phyloP scores from a whole-genome alignment of 2,113 vertebrate species.

The Notarius lentiginosus region DNA sequence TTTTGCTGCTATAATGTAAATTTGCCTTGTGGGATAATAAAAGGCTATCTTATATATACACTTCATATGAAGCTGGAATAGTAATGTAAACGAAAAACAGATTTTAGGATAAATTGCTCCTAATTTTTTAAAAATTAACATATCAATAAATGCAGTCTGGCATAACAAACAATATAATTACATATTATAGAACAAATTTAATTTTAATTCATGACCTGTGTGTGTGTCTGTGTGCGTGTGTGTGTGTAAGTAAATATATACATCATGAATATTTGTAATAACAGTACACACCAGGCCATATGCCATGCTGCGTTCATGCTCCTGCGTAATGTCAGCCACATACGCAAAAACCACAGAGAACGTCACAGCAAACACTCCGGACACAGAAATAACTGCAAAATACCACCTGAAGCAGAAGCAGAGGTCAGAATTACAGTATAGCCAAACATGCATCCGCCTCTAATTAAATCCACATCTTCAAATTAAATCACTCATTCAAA shows the following conservation, averaged over 20 bases:
- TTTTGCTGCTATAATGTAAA: too few relatives aligned
- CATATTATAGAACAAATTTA: background rate
- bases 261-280: background rate
- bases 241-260: too few relatives aligned
- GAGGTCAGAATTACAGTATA: background rate
- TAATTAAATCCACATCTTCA: background rate
- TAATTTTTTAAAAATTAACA: background rate
- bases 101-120: too few relatives aligned
- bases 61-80: background rate
- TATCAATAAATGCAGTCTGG: background rate
- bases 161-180: background rate
- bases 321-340: conserved; percentile 88
- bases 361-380: conserved; percentile 86
- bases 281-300: conserved; percentile 80
- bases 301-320: conserved; percentile 88
- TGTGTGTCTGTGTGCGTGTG: too few relatives aligned
- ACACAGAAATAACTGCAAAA: conserved; percentile 86
- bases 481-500: background rate
- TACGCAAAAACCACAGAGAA: conserved; percentile 90
- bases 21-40: too few relatives aligned
- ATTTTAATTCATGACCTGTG: background rate
- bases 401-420: conserved; percentile 77
- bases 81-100: background rate
- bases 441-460: background rate
- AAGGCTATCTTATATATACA: background rate